Evolutionary conservation across 1,140 invertebrate genomes (phyloP).

Genomic region (Nilaparvata lugens): DNA sequence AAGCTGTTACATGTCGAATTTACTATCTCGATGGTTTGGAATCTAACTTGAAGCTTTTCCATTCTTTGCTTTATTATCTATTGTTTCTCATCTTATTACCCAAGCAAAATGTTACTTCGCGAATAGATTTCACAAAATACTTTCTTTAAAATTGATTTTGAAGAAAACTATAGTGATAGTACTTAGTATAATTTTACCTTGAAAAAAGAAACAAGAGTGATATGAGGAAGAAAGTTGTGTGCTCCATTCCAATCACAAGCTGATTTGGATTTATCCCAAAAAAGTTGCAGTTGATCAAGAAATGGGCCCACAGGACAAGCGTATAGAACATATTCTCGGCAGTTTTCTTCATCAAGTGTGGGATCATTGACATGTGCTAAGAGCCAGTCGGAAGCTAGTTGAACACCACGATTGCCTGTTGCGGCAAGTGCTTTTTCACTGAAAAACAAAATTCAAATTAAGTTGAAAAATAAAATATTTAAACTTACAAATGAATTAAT

Average conservation of each 20-base stretch:
- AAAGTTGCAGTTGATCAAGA: constrained; percentile 57
- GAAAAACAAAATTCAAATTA: constrained; percentile 25
- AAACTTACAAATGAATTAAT: background rate
- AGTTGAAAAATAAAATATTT: background rate
- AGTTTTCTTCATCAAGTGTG: constrained; percentile 58
- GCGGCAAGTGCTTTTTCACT: constrained; percentile 83
- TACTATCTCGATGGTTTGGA: no score
- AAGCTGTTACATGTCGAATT: no score
- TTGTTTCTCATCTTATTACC: no score
- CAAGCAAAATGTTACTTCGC: no score
- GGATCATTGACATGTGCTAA: constrained; percentile 79
- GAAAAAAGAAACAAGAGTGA: constrained; percentile 81
- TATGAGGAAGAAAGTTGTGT: constrained; percentile 80
- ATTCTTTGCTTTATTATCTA: no score
- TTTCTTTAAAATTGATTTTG: no score
- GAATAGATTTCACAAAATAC: no score
- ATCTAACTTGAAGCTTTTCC: no score
- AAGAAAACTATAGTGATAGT: no score
- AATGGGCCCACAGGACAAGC: constrained; percentile 69
- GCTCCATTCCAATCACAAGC: constrained; percentile 77
- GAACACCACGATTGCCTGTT: constrained; percentile 76
- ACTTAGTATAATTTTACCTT: constrained; percentile 52
- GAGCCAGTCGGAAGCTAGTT: constrained; percentile 82
- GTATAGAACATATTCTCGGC: constrained; percentile 78
- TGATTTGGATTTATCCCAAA: constrained; percentile 68